Evolutionary conservation across 2,888 invertebrate species (phyloP).

Genomic region (Himalopsyche anomala): DNA sequence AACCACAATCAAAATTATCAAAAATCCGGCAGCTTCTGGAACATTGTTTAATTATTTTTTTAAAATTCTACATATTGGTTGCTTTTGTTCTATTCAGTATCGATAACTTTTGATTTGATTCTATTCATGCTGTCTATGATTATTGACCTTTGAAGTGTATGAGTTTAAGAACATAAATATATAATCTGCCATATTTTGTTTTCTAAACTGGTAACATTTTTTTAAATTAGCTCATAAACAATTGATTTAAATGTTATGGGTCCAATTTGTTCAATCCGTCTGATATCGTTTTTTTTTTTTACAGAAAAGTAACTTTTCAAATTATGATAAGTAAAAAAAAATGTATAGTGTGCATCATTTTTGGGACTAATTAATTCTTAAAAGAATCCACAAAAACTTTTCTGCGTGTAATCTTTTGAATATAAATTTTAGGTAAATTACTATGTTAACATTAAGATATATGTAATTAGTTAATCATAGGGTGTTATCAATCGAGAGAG

Average conservation of each 20-base stretch:
- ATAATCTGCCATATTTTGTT: slow-evolving; percentile 17
- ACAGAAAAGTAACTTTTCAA: too few species aligned
- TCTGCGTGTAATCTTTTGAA: slow-evolving; percentile 25
- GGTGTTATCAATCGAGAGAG: slow-evolving; percentile 17
- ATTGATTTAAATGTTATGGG: background rate
- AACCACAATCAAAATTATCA: slow-evolving; percentile 14
- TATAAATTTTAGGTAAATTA: slow-evolving; percentile 29
- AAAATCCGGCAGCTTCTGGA: slow-evolving; percentile 50
- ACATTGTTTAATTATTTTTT: slow-evolving; percentile 29
- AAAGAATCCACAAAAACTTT: background rate
- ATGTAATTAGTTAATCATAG: background rate
- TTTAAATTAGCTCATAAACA: background rate
- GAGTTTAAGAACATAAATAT: slow-evolving; percentile 4
- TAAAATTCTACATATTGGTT: slow-evolving; percentile 18
- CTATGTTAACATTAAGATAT: slow-evolving; percentile 29
- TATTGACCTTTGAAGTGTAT: background rate
- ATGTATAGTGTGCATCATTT: too few species aligned
- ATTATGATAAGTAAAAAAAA: too few species aligned
- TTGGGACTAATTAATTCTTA: slow-evolving; percentile 1
- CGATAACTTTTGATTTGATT: background rate
- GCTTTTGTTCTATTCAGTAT: background rate
- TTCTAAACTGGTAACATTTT: background rate
- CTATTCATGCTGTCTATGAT: background rate
- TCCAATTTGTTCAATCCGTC: background rate
- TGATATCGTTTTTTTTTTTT: too few species aligned